Evolutionary conservation across 2,113 vertebrate genomes (phyloP).

Genomic region (Myotis lucifugus): DNA sequence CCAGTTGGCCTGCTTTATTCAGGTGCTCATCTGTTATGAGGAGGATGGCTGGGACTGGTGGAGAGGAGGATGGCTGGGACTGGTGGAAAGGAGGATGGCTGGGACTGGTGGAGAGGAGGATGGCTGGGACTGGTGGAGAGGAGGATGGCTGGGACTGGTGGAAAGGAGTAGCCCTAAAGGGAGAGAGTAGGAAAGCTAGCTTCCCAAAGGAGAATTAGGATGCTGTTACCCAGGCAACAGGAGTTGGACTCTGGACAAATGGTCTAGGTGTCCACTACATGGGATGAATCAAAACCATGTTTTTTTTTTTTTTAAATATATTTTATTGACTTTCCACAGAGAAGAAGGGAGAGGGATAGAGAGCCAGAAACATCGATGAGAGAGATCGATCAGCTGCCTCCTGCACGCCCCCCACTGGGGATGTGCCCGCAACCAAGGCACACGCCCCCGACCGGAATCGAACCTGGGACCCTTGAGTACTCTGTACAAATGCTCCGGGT

Average conservation of each 20-base stretch:
- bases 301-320: too few relatives aligned
- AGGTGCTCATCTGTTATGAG: background rate
- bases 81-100: background rate
- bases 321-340: too few relatives aligned
- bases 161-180: background rate
- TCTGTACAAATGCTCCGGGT: background rate
- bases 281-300: background rate
- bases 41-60: too few relatives aligned
- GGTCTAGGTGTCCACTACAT: too few relatives aligned
- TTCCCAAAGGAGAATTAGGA: background rate
- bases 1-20: background rate
- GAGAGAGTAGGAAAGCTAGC: background rate
- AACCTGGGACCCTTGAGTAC: too few relatives aligned
- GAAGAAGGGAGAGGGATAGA: too few relatives aligned
- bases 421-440: too few relatives aligned
- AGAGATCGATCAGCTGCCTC: too few relatives aligned
- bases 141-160: background rate
- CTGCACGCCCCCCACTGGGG: too few relatives aligned
- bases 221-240: background rate
- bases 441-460: too few relatives aligned
- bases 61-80: too few relatives aligned
- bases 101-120: background rate
- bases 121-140: background rate
- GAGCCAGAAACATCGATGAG: too few relatives aligned
- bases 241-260: background rate